Conservation (phyloP, 2,113 vertebrate species). For the Uria aalge region DNA sequence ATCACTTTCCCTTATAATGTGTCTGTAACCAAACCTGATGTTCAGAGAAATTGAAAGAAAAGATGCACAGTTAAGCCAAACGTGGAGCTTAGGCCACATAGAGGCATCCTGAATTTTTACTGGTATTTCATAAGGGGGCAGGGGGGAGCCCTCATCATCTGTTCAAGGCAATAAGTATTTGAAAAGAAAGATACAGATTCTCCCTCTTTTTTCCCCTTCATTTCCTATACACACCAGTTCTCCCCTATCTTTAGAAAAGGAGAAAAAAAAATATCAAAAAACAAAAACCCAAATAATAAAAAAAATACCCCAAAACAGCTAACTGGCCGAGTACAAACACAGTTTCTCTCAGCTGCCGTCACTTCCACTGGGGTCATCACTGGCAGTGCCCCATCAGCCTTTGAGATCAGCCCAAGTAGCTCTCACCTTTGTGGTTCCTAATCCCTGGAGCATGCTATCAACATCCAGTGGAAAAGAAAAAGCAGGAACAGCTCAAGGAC, state of each 20-base stretch:
- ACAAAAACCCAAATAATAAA: background rate
- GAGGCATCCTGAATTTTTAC: background rate
- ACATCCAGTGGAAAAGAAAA: background rate
- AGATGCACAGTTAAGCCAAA: background rate
- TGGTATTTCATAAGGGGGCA: background rate
- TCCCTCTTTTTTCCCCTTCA: background rate
- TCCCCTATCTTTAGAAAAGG: background rate
- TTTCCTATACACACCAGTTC: background rate
- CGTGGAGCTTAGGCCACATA: background rate
- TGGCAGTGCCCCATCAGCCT: background rate
- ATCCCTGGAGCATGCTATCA: background rate
- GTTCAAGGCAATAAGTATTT: background rate
- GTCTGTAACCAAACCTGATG: background rate
- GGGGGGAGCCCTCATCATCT: background rate
- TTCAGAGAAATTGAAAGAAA: background rate
- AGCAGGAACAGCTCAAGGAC: background rate
- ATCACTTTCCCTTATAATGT: background rate
- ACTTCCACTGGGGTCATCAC: background rate
- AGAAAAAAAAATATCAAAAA: background rate
- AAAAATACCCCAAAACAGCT: fast-evolving
- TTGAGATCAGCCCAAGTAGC: background rate
- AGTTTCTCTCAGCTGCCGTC: background rate
- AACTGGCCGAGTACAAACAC: background rate
- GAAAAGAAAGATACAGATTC: background rate
- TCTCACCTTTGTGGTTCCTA: background rate